Evolutionary conservation across 2,888 invertebrate species (phyloP), one percentile per base, ranked within the genome.

Genomic region (Chydorus sphaericus): DNA sequence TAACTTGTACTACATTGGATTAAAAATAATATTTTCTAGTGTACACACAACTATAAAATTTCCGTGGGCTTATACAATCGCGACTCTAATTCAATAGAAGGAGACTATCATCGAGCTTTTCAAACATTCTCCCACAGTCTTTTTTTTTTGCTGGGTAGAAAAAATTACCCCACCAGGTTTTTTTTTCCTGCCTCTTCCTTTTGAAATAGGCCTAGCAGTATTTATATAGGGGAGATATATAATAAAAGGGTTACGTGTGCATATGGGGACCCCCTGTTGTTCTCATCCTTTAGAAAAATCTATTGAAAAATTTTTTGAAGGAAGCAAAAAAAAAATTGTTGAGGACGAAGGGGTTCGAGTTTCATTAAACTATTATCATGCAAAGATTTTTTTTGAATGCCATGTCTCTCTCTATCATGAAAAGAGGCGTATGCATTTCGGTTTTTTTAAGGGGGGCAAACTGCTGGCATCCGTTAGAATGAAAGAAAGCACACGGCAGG

Each of bases 351-450:
- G 23, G 52, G 52, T 52, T 52, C 52, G 52, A 52, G 37, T 52
- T 52, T 52, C 52, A 52, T 52, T 52, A 52, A 52, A 31, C 33
- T 29, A 52, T 52, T 52, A 16, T 52, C 31, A 52, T 52, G 52
- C 36, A 52, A 36, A 52, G 23, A 33, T 36, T 18, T 31, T 11
- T 29, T 50, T 16, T 50, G 29, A 29, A n/a, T n/a, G n/a, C 23
- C 28, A n/a, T 50, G 7, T 31, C 8, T n/a, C 30, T 50, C 11
- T 31, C 11, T 3, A 26, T 2, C 14, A 29, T n/a, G n/a, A 39
- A 10, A 10, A 20, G 20, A 39, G 44, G 44, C 44, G 44, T 44
- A 44, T 26, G 44, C 44, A 44, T 26, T n/a, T 44, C 44, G 20
- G 10, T 26, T 11, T 23, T 26, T 44, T 14, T 33, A 33, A 10